A percentile compares a stretch with the other conserved stretches of the same genome.
Conservation (phyloP, 2,888 invertebrate genomes). For the Caradrina clavipalpis region DNA sequence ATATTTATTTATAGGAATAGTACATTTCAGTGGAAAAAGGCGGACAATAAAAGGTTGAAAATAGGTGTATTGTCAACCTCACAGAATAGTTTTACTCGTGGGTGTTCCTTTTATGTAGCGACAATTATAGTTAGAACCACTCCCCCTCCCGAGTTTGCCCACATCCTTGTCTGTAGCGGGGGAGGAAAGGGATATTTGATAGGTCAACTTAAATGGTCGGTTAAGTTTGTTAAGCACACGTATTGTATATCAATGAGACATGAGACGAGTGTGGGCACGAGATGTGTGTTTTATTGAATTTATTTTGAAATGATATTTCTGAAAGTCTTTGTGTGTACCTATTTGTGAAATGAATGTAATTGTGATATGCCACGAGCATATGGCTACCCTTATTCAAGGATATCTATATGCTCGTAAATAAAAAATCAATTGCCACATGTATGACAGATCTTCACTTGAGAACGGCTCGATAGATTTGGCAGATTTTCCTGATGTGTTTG, state of each 20-base stretch:
- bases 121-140: conserved; percentile 23
- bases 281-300: conserved; percentile 1
- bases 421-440: too few relatives aligned
- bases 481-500: too few relatives aligned
- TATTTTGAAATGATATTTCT: neutral
- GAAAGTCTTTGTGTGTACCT: neutral
- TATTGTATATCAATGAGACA: conserved; percentile 19
- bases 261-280: conserved; percentile 12
- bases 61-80: conserved; percentile 34
- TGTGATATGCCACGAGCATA: too few relatives aligned
- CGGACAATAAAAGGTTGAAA: conserved; percentile 21
- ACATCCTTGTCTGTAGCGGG: neutral
- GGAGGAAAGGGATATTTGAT: neutral
- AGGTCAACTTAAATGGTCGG: conserved; percentile 20
- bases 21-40: conserved; percentile 19
- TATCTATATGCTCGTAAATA: too few relatives aligned
- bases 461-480: too few relatives aligned
- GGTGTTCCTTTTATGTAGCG: conserved; percentile 36
- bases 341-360: too few relatives aligned
- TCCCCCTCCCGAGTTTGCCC: neutral
- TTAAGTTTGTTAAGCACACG: conserved; percentile 12
- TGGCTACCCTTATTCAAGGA: too few relatives aligned
- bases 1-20: conserved; percentile 18
- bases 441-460: too few relatives aligned
- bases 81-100: conserved; percentile 44